Evolutionary conservation across 30 jellyfish, hydroid and myxozoan genomes (phyloP).

Genomic region (Morbakka virulenta): DNA sequence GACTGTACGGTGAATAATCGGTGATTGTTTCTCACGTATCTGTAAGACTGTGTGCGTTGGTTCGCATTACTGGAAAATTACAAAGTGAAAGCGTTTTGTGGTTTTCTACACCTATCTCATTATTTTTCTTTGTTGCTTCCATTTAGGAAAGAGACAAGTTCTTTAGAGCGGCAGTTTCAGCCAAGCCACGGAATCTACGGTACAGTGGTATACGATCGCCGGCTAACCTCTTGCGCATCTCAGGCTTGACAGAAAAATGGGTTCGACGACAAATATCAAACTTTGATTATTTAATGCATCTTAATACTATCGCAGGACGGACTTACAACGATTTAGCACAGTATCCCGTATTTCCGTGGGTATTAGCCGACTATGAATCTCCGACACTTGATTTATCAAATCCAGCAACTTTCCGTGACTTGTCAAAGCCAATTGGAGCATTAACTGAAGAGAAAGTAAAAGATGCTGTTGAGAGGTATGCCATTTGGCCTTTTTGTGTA

Average conservation of each 20-base stretch:
- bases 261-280: conserved; percentile 85
- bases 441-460: conserved; percentile 46
- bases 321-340: conserved; percentile 95
- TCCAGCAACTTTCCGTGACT: conserved; percentile 71
- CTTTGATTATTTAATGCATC: conserved; percentile 86
- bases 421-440: conserved; percentile 89
- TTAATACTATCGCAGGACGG: conserved; percentile 95
- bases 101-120: too few relatives aligned
- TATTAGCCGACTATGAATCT: conserved; percentile 71
- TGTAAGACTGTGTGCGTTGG: too few relatives aligned
- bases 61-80: too few relatives aligned
- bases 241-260: conserved; percentile 84
- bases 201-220: conserved; percentile 95
- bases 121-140: neutral
- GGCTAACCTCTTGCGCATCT: conserved; percentile 64
- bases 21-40: too few relatives aligned
- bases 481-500: too few relatives aligned
- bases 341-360: conserved; percentile 99
- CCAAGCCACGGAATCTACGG: conserved; percentile 63
- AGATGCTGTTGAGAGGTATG: conserved; percentile 68
- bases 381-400: conserved; percentile 59
- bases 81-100: too few relatives aligned
- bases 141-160: conserved; percentile 62
- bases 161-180: conserved; percentile 54
- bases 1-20: too few relatives aligned